These are phyloP conservation scores for Tethea ocularis DNA, from an alignment of 2,888 invertebrate genomes.

Conservation along the genomic window DNA sequence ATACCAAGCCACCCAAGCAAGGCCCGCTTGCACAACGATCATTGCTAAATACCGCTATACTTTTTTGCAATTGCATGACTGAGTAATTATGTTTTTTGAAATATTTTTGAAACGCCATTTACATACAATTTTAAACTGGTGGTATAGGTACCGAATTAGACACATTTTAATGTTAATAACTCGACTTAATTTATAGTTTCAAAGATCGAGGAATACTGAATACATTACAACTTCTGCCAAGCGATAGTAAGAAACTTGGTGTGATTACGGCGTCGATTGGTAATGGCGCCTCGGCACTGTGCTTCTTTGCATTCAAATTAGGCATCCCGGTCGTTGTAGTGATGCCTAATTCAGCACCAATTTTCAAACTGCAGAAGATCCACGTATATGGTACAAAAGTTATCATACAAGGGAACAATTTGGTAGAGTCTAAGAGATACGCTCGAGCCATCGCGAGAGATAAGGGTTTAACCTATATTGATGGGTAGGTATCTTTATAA, in stretches of 20 bases:
- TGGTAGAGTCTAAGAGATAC: constrained; percentile 84
- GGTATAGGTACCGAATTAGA: too few species aligned
- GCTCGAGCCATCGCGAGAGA: constrained; percentile 85
- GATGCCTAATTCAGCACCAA: constrained; percentile 86
- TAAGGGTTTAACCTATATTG: constrained; percentile 85
- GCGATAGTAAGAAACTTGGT: constrained; percentile 84
- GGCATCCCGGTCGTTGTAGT: constrained; percentile 86
- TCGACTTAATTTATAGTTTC: constrained; percentile 76
- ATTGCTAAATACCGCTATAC: too few species aligned
- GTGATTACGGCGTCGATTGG: constrained; percentile 88
- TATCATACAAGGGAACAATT: constrained; percentile 84
- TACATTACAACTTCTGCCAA: constrained; percentile 81
- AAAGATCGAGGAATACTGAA: constrained; percentile 89
- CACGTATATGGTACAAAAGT: constrained; percentile 86
- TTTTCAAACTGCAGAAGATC: constrained; percentile 87
- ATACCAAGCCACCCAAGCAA: too few species aligned
- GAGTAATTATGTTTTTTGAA: too few species aligned
- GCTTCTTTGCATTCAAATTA: constrained; percentile 85
- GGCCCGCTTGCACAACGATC: too few species aligned
- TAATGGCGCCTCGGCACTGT: constrained; percentile 87
- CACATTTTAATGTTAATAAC: too few species aligned
- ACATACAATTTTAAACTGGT: too few species aligned
- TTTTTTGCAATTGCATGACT: too few species aligned
- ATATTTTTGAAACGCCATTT: too few species aligned
- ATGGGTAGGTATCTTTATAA: constrained; percentile 75